These are phyloP conservation scores for Leptonema lineaticorne DNA, from an alignment of 1,140 invertebrate genomes.

Conservation along the genomic window DNA sequence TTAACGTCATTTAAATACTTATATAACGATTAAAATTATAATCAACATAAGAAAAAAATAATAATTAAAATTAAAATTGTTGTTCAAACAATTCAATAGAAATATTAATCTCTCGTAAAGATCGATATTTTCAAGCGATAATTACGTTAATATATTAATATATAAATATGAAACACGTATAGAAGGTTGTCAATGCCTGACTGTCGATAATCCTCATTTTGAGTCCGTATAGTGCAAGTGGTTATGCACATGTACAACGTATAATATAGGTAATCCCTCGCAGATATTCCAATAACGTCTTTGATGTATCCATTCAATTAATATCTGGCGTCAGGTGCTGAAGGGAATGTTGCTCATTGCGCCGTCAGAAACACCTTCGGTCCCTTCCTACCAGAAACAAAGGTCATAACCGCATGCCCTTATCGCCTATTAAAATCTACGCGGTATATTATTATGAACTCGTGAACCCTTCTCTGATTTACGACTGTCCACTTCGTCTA, in stretches of 20 bases:
- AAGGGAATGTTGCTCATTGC: constrained; percentile 16
- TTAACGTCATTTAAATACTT: no score
- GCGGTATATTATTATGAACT: constrained; percentile 2
- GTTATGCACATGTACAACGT: neutral
- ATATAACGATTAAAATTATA: no score
- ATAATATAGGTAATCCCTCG: constrained; percentile 18
- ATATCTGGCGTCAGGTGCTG: constrained; percentile 33
- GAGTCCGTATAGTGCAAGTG: no score
- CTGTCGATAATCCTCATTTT: no score
- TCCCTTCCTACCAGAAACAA: constrained; percentile 15
- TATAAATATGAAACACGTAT: no score
- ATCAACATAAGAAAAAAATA: no score
- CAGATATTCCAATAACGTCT: constrained; percentile 39
- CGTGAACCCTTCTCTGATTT: constrained; percentile 14
- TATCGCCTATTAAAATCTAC: neutral
- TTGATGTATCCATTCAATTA: constrained; percentile 38
- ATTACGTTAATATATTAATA: no score
- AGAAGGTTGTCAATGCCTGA: no score
- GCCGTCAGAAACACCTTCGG: neutral
- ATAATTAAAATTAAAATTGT: no score
- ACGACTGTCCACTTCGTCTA: neutral
- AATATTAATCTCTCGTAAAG: no score
- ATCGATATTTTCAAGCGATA: no score
- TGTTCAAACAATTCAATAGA: no score
- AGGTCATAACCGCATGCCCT: neutral